A percentile compares a stretch with the other conserved stretches of the same genome.
phyloP scores from a whole-genome alignment of 2,888 invertebrate genomes.

The Callinectes sapidus region DNA sequence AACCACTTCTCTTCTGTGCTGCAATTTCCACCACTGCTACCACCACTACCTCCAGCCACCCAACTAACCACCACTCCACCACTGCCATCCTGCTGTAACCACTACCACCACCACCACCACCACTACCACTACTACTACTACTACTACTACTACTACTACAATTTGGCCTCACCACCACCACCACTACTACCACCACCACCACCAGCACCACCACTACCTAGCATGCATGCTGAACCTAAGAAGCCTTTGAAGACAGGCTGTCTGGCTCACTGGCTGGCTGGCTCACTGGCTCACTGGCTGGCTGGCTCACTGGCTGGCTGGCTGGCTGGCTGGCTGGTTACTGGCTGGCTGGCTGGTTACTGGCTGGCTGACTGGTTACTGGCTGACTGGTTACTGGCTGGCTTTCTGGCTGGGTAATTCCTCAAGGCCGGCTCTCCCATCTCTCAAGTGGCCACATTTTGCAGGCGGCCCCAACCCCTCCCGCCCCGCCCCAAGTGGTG shows the following conservation, averaged over 20 bases:
- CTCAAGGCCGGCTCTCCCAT: not conserved
- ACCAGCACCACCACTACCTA: constrained; percentile 43
- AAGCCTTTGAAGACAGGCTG: constrained; percentile 48
- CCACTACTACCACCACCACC: not conserved
- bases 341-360: constrained; percentile 43
- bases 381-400: constrained; percentile 47
- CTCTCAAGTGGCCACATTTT: constrained; percentile 64
- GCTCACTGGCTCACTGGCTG: not conserved
- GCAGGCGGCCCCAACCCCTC: constrained; percentile 59
- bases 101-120: not conserved
- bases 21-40: not conserved
- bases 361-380: constrained; percentile 38
- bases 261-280: constrained; percentile 37
- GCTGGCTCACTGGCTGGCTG: constrained; percentile 34
- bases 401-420: constrained; percentile 43
- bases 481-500: constrained; percentile 51
- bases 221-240: constrained; percentile 57
- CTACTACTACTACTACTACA: constrained; percentile 16
- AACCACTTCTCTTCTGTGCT: not conserved
- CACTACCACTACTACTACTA: constrained; percentile 2
- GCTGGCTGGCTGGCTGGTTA: constrained; percentile 34
- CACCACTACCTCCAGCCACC: not conserved
- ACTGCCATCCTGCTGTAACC: constrained; percentile 14
- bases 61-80: constrained; percentile 21
- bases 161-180: constrained; percentile 13